Conservation (phyloP, 2,888 invertebrate genomes). For the Andrena dorsata region DNA sequence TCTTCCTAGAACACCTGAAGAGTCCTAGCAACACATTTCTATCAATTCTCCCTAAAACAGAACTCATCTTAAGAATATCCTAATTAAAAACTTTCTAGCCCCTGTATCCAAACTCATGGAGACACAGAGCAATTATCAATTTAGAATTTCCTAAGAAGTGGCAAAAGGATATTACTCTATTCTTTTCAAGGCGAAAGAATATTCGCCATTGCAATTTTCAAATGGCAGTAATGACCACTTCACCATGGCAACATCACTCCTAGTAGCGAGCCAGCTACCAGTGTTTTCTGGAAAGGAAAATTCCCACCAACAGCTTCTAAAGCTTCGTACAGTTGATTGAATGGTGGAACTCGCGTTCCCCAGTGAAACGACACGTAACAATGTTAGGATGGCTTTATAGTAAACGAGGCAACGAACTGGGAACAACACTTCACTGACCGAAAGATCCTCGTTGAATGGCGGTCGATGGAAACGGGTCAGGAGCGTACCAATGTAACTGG, state of each 20-base stretch:
- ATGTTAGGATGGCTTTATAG: constrained; percentile 15
- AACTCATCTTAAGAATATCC: too few species aligned
- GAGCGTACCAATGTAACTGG: constrained; percentile 37
- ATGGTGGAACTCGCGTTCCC: constrained; percentile 24
- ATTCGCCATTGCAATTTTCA: constrained; percentile 26
- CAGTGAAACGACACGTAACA: constrained; percentile 52
- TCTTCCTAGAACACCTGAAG: too few species aligned
- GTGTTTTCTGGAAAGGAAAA: background rate
- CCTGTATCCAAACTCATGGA: too few species aligned
- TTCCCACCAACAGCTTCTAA: background rate
- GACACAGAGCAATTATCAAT: too few species aligned
- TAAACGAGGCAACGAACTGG: constrained; percentile 28
- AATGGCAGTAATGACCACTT: constrained; percentile 32
- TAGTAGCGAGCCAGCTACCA: constrained; percentile 10
- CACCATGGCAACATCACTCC: background rate
- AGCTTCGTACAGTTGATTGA: background rate
- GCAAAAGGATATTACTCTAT: background rate
- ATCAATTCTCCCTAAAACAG: too few species aligned
- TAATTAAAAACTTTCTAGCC: too few species aligned
- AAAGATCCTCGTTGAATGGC: constrained; percentile 33
- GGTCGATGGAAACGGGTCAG: constrained; percentile 54
- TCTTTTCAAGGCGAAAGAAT: background rate
- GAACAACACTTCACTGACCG: constrained; percentile 9
- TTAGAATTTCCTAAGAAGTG: too few species aligned
- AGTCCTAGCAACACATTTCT: too few species aligned